Conservation (phyloP, 2,113 vertebrate genomes). For the Pagrus major region DNA sequence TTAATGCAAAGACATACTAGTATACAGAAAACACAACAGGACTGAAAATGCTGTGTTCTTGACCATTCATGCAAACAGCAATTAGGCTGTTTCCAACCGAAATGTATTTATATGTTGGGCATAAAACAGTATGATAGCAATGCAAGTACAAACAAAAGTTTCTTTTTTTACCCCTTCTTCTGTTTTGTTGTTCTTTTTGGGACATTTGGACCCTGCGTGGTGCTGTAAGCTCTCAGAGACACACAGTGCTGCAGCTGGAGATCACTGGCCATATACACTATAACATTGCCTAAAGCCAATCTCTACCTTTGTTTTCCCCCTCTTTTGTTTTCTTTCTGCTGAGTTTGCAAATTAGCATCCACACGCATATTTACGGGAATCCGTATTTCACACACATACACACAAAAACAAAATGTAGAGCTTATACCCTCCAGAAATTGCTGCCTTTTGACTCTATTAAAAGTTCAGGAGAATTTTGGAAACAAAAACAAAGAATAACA, state of each 20-base stretch:
- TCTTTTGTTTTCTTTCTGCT: slow-evolving; percentile 52
- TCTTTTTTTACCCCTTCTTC: not conserved
- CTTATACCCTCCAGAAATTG: not conserved
- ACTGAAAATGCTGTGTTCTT: not conserved
- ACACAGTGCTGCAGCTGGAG: slow-evolving; percentile 31
- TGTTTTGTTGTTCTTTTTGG: slow-evolving; percentile 24
- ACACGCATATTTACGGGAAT: slow-evolving; percentile 13
- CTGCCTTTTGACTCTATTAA: slow-evolving; percentile 4
- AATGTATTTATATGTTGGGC: slow-evolving; percentile 14
- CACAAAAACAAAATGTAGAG: slow-evolving; percentile 2
- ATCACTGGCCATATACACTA: slow-evolving; percentile 21
- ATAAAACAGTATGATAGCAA: slow-evolving; percentile 34
- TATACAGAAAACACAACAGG: slow-evolving; percentile 15
- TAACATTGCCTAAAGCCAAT: slow-evolving; percentile 47
- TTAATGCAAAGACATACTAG: not conserved
- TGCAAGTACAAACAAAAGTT: slow-evolving; percentile 15
- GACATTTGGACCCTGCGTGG: slow-evolving; percentile 22
- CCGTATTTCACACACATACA: not conserved
- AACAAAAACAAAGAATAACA: not conserved
- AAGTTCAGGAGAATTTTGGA: slow-evolving; percentile 1
- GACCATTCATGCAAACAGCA: slow-evolving; percentile 22
- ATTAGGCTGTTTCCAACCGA: slow-evolving; percentile 30
- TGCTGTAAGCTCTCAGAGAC: slow-evolving; percentile 19
- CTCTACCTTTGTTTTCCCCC: slow-evolving; percentile 45
- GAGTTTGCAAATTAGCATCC: slow-evolving; percentile 51